A percentile compares a stretch with the other conserved stretches of the same genome.
Conservation (phyloP, 2,113 vertebrate species). For the Galeopterus variegatus region DNA sequence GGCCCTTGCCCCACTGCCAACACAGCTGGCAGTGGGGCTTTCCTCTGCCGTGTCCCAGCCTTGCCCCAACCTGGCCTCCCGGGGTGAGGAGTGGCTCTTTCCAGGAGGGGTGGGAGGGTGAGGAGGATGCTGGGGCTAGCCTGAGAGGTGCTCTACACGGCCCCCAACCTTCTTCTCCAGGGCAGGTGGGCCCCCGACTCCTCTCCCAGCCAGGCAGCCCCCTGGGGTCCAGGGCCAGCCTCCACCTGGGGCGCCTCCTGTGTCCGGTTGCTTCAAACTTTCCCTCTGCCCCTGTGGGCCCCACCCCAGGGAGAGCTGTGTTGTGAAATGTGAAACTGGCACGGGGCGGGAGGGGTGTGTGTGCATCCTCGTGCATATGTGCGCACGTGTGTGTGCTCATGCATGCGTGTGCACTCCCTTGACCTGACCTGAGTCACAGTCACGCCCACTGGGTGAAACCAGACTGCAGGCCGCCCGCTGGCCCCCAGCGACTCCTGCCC, state of each 20-base stretch:
- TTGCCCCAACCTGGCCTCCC: background rate
- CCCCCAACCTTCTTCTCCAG: background rate
- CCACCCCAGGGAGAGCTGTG: slow-evolving; percentile 39
- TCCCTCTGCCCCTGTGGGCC: background rate
- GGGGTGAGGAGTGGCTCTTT: background rate
- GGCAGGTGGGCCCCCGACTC: background rate
- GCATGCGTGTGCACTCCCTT: rapidly evolving
- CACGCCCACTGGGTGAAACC: slow-evolving; percentile 86
- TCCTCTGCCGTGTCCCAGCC: background rate
- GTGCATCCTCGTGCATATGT: background rate
- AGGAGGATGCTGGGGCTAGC: too few species aligned
- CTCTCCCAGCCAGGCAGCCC: background rate
- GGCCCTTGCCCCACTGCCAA: background rate
- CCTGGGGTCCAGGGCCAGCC: background rate
- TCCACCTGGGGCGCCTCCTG: rapidly evolving
- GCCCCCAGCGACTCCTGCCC: background rate
- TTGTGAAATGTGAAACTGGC: slow-evolving; percentile 88
- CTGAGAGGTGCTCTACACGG: rapidly evolving
- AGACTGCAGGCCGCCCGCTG: slow-evolving; percentile 70
- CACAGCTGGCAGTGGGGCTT: background rate
- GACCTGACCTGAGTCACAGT: slow-evolving; percentile 81
- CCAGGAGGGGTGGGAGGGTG: rapidly evolving
- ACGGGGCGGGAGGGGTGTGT: rapidly evolving
- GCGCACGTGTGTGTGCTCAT: rapidly evolving
- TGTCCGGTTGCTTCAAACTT: too few species aligned